Evolutionary conservation across 1,140 invertebrate genomes (phyloP).

Genomic region (Drosophila sechellia): DNA sequence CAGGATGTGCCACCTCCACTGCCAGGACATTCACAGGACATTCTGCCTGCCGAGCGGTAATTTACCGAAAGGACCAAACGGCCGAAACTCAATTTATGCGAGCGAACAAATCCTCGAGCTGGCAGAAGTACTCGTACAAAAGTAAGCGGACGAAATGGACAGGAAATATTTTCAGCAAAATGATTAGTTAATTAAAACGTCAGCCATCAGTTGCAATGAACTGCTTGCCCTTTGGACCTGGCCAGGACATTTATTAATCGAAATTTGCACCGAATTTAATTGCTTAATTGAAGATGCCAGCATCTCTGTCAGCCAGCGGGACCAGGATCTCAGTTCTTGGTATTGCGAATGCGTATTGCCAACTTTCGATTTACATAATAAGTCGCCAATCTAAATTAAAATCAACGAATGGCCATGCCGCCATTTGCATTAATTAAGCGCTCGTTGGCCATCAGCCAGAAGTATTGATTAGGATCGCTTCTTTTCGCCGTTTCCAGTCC

Average conservation of each 20-base stretch:
- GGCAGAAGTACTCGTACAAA: constrained; percentile 18
- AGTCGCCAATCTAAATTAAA: constrained; percentile 77
- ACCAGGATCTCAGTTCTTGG: neutral
- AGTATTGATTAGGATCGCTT: constrained; percentile 75
- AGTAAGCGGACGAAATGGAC: constrained; percentile 22
- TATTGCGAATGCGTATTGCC: constrained; percentile 32
- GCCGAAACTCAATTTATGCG: constrained; percentile 73
- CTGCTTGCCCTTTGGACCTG: constrained; percentile 31
- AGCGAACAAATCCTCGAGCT: constrained; percentile 19
- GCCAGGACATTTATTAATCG: constrained; percentile 70
- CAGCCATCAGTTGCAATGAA: constrained; percentile 62
- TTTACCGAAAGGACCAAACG: constrained; percentile 58
- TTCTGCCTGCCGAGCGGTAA: constrained; percentile 42
- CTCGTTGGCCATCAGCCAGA: constrained; percentile 16
- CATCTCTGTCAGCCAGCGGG: constrained; percentile 5
- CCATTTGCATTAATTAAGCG: constrained; percentile 79
- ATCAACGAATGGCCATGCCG: constrained; percentile 63
- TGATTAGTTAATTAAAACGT: constrained; percentile 81
- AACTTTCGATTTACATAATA: constrained; percentile 72
- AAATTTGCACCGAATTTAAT: constrained; percentile 66
- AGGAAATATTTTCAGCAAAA: constrained; percentile 31
- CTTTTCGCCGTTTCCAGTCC: constrained; percentile 31
- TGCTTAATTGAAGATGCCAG: constrained; percentile 63
- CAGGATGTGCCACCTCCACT: constrained; percentile 2
- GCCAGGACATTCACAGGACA: constrained; percentile 1